phyloP scores from a whole-genome alignment of 2,113 vertebrate genomes.

The Elachura formosa region DNA sequence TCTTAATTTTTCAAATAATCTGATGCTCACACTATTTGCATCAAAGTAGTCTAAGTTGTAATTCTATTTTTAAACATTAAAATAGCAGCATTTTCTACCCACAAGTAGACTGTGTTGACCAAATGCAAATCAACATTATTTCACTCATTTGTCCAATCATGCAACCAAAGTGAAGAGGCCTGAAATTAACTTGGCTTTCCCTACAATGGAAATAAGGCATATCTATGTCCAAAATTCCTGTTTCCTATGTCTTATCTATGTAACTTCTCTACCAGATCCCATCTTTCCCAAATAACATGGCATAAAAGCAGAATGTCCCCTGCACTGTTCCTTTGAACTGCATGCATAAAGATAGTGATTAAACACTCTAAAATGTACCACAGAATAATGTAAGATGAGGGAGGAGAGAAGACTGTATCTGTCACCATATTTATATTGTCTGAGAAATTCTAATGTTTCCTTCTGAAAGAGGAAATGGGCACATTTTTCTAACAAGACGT shows the following conservation, averaged over 20 bases:
- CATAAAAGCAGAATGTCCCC: background rate
- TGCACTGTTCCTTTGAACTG: background rate
- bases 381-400: background rate
- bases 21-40: background rate
- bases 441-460: background rate
- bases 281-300: background rate
- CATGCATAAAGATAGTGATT: background rate
- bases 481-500: background rate
- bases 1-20: background rate
- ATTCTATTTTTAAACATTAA: background rate
- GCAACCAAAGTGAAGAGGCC: background rate
- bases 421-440: background rate
- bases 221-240: background rate
- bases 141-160: background rate
- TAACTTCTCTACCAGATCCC: background rate
- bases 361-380: background rate
- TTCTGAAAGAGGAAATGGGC: background rate
- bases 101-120: background rate
- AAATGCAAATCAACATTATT: background rate
- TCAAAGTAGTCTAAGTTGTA: background rate
- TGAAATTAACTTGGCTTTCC: background rate
- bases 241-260: background rate
- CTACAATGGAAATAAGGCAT: background rate
- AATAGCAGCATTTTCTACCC: background rate
- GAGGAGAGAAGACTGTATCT: background rate